Percentiles rank a stretch among this genome's conserved stretches.
Conservation (phyloP, 1,140 invertebrate species). For the Cepaea nemoralis region DNA sequence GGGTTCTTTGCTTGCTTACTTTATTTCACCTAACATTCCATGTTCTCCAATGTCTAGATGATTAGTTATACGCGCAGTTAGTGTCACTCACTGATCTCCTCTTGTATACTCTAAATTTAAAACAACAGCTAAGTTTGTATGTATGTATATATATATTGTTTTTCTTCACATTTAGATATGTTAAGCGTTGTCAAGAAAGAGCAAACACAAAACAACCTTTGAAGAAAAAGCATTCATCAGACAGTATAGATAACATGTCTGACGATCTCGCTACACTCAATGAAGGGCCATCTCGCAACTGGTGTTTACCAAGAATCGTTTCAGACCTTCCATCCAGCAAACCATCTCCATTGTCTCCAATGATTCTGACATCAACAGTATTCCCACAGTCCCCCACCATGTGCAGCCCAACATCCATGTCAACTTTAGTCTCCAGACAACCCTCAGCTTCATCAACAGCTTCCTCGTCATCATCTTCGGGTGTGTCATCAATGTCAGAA, state of each 20-base stretch:
- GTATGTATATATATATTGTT: neutral
- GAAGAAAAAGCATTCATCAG: conserved; percentile 15
- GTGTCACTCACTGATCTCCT: too few relatives aligned
- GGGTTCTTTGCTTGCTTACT: too few relatives aligned
- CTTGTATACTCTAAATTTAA: too few relatives aligned
- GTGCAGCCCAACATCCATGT: neutral
- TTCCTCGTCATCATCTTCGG: conserved; percentile 32
- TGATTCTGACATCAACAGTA: neutral
- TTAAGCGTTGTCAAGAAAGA: conserved; percentile 26
- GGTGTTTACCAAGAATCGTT: conserved; percentile 15
- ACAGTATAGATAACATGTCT: neutral
- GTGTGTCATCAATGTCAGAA: neutral
- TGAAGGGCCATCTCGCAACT: neutral
- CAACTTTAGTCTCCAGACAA: neutral
- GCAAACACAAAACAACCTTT: neutral
- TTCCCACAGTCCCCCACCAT: neutral
- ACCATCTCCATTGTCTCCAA: neutral
- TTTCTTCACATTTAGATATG: conserved; percentile 26
- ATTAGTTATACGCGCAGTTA: too few relatives aligned
- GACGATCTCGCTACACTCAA: neutral
- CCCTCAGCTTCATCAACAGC: conserved; percentile 23
- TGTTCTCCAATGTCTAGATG: too few relatives aligned
- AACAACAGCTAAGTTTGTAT: too few relatives aligned
- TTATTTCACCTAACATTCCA: too few relatives aligned
- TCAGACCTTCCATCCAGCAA: neutral